phyloP scores from a whole-genome alignment of 2,888 invertebrate species.

The Drosophila tripunctata region DNA sequence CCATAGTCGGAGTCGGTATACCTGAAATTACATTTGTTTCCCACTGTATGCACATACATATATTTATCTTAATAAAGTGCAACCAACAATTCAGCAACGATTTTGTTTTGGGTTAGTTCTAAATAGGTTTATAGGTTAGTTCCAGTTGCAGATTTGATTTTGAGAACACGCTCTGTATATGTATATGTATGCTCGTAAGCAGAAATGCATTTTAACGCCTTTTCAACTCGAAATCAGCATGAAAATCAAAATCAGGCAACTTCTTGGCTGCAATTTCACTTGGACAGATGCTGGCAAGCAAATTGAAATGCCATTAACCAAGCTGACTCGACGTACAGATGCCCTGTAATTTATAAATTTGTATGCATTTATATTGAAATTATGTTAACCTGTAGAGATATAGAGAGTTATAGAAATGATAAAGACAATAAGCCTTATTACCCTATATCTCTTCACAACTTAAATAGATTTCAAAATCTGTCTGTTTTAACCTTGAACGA shows the following conservation, averaged over 20 bases:
- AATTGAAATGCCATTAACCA: slow-evolving; percentile 1
- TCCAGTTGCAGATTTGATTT: neutral
- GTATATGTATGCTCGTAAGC: neutral
- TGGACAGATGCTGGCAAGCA: slow-evolving; percentile 12
- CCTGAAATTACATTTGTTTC: too few species aligned
- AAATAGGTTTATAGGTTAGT: neutral
- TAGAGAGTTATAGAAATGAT: too few species aligned
- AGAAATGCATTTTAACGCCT: slow-evolving; percentile 2
- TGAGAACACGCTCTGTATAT: neutral
- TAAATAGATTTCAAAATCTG: too few species aligned
- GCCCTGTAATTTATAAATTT: neutral
- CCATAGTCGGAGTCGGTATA: too few species aligned
- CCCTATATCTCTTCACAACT: too few species aligned
- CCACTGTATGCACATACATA: too few species aligned
- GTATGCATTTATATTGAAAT: too few species aligned
- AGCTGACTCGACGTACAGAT: neutral
- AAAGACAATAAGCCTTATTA: too few species aligned
- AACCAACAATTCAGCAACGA: too few species aligned
- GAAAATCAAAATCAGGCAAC: slow-evolving; percentile 30
- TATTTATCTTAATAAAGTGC: too few species aligned
- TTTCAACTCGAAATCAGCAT: slow-evolving; percentile 15
- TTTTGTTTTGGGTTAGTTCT: neutral
- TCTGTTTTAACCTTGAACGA: too few species aligned
- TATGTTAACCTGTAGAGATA: too few species aligned
- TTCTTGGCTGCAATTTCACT: slow-evolving; percentile 22